Conservation (phyloP, 1,140 invertebrate genomes). For the Luehdorfia chinensis region DNA sequence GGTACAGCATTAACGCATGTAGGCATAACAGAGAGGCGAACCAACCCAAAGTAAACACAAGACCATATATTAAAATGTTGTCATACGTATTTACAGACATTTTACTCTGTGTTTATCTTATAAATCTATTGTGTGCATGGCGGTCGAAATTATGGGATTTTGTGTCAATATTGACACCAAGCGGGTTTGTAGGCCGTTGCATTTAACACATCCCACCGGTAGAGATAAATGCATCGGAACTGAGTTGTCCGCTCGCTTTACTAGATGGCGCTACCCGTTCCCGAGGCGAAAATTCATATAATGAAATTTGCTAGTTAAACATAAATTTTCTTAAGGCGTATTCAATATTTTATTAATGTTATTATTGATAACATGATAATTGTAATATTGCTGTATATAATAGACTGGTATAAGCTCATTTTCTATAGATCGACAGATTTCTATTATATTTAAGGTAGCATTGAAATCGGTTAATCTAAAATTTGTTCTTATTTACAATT, state of each 20-base stretch:
- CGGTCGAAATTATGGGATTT: constrained; percentile 73
- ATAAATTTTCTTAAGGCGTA: too few species aligned
- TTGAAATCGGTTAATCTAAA: too few species aligned
- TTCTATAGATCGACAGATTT: too few species aligned
- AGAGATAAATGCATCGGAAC: constrained; percentile 19
- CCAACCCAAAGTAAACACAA: constrained; percentile 59
- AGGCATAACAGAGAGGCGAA: constrained; percentile 63
- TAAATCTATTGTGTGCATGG: constrained; percentile 74
- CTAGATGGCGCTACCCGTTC: constrained; percentile 7
- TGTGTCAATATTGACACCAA: constrained; percentile 67
- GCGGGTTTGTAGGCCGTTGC: constrained; percentile 56
- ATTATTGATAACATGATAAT: too few species aligned
- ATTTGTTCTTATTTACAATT: too few species aligned
- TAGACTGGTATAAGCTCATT: too few species aligned
- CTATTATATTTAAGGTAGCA: too few species aligned
- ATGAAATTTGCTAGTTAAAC: too few species aligned
- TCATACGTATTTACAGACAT: constrained; percentile 74
- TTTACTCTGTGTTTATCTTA: constrained; percentile 74
- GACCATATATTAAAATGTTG: constrained; percentile 75
- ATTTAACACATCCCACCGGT: constrained; percentile 70
- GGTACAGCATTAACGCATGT: constrained; percentile 72
- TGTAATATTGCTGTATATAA: too few species aligned
- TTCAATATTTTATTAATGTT: too few species aligned
- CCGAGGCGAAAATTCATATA: too few species aligned
- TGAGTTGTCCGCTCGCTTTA: constrained; percentile 3